phyloP scores from a whole-genome alignment of 1,140 invertebrate species.

The Phthorimaea operculella region DNA sequence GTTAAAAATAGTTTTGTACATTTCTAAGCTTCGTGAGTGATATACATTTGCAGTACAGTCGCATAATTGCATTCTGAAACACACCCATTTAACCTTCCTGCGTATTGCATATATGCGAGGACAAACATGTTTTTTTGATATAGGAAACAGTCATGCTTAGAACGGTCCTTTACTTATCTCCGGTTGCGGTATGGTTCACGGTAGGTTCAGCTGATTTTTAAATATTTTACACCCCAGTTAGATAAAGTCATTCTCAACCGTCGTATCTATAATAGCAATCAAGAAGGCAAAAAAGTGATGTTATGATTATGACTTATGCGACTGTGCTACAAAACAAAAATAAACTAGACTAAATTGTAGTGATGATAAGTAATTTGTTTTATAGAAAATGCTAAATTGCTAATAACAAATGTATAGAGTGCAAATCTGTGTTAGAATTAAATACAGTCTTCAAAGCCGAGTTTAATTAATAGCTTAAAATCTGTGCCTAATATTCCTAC shows the following conservation, averaged over 20 bases:
- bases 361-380: conserved; percentile 2
- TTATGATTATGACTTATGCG: not conserved
- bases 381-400: conserved; percentile 1
- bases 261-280: no score
- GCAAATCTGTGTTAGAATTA: not conserved
- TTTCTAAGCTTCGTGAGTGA: conserved; percentile 52
- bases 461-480: not conserved
- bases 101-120: no score
- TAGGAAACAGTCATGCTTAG: no score
- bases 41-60: conserved; percentile 18
- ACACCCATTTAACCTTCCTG: no score
- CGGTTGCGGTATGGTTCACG: no score
- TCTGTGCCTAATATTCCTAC: not conserved
- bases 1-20: conserved; percentile 58
- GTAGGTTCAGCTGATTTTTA: no score
- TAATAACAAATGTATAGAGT: conserved; percentile 6
- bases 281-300: no score
- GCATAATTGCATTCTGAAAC: not conserved
- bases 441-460: conserved; percentile 4
- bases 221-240: no score
- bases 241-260: no score
- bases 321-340: not conserved
- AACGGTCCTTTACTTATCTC: no score
- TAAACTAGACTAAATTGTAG: conserved; percentile 5
- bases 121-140: no score